Conservation (phyloP, 2,888 invertebrate genomes). For the Acanthosepion esculentum region DNA sequence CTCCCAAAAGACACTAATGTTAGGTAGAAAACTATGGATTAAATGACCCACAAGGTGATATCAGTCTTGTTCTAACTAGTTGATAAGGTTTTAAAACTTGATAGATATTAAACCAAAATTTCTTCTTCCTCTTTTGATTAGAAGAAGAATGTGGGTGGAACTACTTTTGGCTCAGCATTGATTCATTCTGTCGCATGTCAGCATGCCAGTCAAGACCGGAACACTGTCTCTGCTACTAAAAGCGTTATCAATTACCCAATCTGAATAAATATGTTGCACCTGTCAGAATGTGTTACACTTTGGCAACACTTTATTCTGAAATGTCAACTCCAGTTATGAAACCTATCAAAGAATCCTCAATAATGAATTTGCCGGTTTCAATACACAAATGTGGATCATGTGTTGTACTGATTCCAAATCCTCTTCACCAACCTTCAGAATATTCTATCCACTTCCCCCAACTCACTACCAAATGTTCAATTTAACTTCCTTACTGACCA, state of each 20-base stretch:
- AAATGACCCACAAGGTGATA: background rate
- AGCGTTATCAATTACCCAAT: slow-evolving; percentile 33
- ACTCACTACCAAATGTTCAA: background rate
- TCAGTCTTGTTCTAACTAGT: background rate
- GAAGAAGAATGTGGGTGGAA: background rate
- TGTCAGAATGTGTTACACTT: slow-evolving; percentile 14
- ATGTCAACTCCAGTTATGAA: slow-evolving; percentile 14
- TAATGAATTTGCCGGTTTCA: background rate
- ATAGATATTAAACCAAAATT: background rate
- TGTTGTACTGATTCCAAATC: slow-evolving; percentile 10
- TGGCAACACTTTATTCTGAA: background rate
- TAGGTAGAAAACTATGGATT: background rate
- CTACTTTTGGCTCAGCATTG: background rate
- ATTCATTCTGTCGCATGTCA: slow-evolving; percentile 33
- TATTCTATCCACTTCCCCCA: background rate
- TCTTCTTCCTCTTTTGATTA: background rate
- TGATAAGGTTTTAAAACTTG: background rate
- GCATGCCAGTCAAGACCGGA: slow-evolving; percentile 22
- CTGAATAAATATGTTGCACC: slow-evolving; percentile 1
- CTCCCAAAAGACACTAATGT: background rate
- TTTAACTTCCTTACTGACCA: background rate
- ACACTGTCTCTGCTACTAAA: background rate
- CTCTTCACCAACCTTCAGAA: background rate
- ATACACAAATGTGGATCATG: background rate
- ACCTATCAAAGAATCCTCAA: slow-evolving; percentile 33